Percentiles rank a stretch among this genome's conserved stretches.
phyloP scores from a whole-genome alignment of 2,797 vertebrate genomes.

The Enteromius mattozi region DNA sequence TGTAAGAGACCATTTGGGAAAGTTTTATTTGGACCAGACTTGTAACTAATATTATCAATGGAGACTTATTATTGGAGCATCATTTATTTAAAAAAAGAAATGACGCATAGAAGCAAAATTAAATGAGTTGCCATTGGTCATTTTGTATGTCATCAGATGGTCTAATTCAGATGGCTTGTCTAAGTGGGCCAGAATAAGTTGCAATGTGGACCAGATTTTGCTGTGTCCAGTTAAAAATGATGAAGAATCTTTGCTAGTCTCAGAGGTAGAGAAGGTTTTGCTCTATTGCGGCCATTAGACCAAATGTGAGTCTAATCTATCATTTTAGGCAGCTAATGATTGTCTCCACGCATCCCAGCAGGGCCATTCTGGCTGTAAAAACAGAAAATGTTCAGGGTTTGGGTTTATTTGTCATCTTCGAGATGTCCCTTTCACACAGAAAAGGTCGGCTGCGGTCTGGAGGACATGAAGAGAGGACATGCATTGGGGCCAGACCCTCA shows the following conservation, averaged over 20 bases:
- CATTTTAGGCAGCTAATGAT: slow-evolving; percentile 66
- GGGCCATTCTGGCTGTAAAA: slow-evolving; percentile 58
- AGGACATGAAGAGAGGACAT: slow-evolving; percentile 1
- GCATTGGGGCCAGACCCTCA: slow-evolving; percentile 40
- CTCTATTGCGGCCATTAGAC: slow-evolving; percentile 67
- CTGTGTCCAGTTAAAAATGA: slow-evolving; percentile 22
- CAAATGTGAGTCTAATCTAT: slow-evolving; percentile 64
- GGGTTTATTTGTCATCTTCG: slow-evolving; percentile 59
- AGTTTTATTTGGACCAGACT: not conserved
- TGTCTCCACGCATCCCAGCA: slow-evolving; percentile 60
- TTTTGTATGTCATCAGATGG: not conserved
- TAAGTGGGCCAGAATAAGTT: slow-evolving; percentile 1
- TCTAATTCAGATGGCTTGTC: not conserved
- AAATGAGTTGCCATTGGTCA: not conserved
- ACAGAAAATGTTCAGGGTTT: slow-evolving; percentile 57
- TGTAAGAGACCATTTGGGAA: not conserved
- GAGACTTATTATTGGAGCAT: not conserved
- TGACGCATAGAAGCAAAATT: not conserved
- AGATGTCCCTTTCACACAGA: slow-evolving; percentile 18
- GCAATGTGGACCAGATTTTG: not conserved
- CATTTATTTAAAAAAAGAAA: not conserved
- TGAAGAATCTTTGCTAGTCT: slow-evolving; percentile 18
- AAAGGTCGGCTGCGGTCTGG: slow-evolving; percentile 32
- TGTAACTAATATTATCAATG: not conserved
- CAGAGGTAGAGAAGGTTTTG: slow-evolving; percentile 51